Conservation (phyloP, 2,888 invertebrate genomes). For the Exocentrus adspersus region DNA sequence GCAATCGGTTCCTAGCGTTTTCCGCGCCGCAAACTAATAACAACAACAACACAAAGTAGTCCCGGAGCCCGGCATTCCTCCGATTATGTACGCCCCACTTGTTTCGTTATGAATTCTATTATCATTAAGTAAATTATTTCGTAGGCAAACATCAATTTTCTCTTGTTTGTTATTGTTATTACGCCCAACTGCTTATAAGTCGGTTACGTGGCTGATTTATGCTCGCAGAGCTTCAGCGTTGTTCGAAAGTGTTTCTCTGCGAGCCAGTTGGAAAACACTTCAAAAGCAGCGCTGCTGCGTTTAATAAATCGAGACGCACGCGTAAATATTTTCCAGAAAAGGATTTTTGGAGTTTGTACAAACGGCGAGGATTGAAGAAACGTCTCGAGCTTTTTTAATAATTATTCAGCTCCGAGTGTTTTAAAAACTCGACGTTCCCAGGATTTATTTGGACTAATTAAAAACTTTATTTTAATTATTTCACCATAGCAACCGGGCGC, state of each 20-base stretch:
- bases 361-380: too few relatives aligned
- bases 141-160: neutral
- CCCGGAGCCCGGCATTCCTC: neutral
- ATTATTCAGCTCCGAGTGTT: too few relatives aligned
- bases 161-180: neutral
- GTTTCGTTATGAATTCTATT: conserved; percentile 1
- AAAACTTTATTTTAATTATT: neutral
- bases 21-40: neutral
- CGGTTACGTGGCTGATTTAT: neutral
- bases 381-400: too few relatives aligned
- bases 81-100: neutral
- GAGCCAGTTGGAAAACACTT: neutral
- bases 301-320: neutral
- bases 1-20: neutral
- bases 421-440: too few relatives aligned
- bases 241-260: neutral
- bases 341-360: too few relatives aligned
- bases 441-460: neutral
- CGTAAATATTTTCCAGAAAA: neutral
- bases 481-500: neutral
- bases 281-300: neutral
- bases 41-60: neutral
- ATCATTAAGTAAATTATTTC: neutral
- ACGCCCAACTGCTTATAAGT: neutral
- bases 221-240: neutral